Evolutionary conservation across 2,113 vertebrate genomes (phyloP).

Genomic region (Callipepla californica): DNA sequence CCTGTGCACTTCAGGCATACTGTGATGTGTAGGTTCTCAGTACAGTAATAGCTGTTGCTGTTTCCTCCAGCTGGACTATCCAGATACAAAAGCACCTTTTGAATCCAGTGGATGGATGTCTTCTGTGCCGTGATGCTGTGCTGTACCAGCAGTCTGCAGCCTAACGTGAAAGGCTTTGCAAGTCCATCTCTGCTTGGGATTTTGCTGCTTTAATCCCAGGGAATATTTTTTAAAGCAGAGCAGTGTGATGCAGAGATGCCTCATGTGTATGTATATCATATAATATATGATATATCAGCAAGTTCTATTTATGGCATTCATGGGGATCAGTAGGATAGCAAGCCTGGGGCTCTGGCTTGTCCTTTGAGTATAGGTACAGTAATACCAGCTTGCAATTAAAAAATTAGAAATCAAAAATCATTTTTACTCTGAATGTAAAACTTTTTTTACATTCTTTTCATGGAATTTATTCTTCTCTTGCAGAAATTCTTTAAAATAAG

Average conservation of each 20-base stretch:
- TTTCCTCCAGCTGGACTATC: background rate
- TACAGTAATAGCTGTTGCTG: background rate
- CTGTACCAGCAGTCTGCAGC: background rate
- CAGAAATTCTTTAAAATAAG: conserved; percentile 31
- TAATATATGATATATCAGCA: background rate
- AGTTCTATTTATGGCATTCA: background rate
- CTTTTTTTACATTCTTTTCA: conserved; percentile 33
- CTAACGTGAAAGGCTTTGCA: background rate
- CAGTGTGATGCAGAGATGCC: background rate
- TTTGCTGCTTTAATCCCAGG: background rate
- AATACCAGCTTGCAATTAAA: background rate
- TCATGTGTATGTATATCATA: background rate
- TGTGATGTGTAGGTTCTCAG: conserved; percentile 36
- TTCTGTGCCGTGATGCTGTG: background rate
- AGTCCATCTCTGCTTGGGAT: background rate
- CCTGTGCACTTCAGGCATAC: conserved; percentile 62
- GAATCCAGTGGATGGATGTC: background rate
- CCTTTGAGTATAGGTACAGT: background rate
- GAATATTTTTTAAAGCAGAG: background rate
- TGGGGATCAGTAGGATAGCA: background rate
- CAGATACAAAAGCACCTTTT: conserved; percentile 30
- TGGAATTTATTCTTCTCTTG: conserved; percentile 40
- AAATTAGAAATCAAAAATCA: background rate
- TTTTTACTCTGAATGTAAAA: conserved; percentile 46
- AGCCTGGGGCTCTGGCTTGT: background rate